A percentile compares a stretch with the other conserved stretches of the same genome.
Evolutionary conservation across 2,888 invertebrate species (phyloP).

Genomic region (Lagria hirta): DNA sequence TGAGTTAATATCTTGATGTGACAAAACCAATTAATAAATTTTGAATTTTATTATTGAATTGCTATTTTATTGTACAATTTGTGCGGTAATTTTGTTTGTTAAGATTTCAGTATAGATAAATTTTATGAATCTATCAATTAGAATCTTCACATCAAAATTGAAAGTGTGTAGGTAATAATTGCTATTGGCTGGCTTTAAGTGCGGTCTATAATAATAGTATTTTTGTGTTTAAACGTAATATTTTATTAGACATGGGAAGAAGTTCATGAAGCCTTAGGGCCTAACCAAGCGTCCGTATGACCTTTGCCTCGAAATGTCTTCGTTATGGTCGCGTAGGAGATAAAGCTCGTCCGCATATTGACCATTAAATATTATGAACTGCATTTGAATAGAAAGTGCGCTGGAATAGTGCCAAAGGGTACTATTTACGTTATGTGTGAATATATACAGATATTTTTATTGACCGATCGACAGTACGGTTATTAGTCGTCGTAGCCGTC

Average conservation of each 20-base stretch:
- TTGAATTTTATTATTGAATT: too few species aligned
- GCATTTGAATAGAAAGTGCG: slow-evolving; percentile 28
- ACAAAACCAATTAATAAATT: too few species aligned
- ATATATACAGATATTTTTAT: slow-evolving; percentile 15
- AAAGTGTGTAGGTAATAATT: too few species aligned
- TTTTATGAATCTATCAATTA: too few species aligned
- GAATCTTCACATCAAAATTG: too few species aligned
- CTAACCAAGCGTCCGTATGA: slow-evolving; percentile 34
- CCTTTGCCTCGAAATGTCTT: slow-evolving; percentile 36
- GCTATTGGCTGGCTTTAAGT: too few species aligned
- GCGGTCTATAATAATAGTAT: slow-evolving; percentile 3
- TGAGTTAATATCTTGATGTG: too few species aligned
- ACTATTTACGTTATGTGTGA: slow-evolving; percentile 11
- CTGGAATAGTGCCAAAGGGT: slow-evolving; percentile 20
- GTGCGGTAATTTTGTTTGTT: too few species aligned
- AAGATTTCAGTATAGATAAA: too few species aligned
- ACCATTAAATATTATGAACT: slow-evolving; percentile 25
- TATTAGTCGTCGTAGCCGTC: slow-evolving; percentile 17
- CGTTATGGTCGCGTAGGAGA: slow-evolving; percentile 38
- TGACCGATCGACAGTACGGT: slow-evolving; percentile 17
- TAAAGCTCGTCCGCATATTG: slow-evolving; percentile 23
- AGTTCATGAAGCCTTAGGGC: slow-evolving; percentile 29
- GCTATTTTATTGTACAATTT: too few species aligned
- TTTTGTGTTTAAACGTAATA: not conserved
- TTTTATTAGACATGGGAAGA: slow-evolving; percentile 5